A percentile compares a stretch with the other conserved stretches of the same genome.
These are phyloP conservation scores for Megalopta genalis DNA, from an alignment of 1,140 invertebrate genomes.

Conservation along the genomic window DNA sequence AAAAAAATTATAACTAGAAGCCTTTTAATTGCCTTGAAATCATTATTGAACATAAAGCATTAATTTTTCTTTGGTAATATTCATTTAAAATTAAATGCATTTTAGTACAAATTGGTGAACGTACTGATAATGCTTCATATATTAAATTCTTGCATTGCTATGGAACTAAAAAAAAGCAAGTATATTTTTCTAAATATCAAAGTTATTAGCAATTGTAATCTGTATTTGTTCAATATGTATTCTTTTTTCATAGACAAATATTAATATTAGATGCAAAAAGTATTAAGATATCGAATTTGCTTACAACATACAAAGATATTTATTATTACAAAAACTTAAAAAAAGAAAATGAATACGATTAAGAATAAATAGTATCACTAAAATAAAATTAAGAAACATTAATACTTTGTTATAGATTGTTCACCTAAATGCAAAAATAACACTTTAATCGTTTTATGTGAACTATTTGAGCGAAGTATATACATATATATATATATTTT, in stretches of 20 bases:
- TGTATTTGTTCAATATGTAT: conserved; percentile 5
- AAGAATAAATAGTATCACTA: conserved; percentile 4
- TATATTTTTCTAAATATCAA: background rate
- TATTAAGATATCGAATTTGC: conserved; percentile 20
- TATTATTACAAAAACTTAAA: conserved; percentile 4
- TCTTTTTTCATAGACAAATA: conserved; percentile 6
- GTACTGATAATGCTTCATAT: background rate
- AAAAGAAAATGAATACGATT: background rate
- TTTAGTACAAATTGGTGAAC: background rate
- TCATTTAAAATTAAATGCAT: conserved; percentile 6
- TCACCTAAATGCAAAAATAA: background rate
- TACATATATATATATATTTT: conserved; percentile 22
- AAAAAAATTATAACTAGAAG: conserved; percentile 34
- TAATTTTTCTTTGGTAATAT: conserved; percentile 15
- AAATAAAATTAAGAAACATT: background rate
- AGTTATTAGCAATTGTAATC: background rate
- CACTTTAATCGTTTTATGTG: background rate
- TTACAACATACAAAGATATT: background rate
- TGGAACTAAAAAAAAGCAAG: background rate
- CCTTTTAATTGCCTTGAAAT: conserved; percentile 38
- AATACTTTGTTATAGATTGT: conserved; percentile 10
- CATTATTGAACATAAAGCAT: conserved; percentile 43
- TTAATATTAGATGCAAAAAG: background rate
- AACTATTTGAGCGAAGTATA: conserved; percentile 3
- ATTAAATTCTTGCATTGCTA: background rate